Percentiles rank a stretch among this genome's conserved stretches.
phyloP scores from a whole-genome alignment of 2,113 vertebrate genomes.

The Cacatua alba region DNA sequence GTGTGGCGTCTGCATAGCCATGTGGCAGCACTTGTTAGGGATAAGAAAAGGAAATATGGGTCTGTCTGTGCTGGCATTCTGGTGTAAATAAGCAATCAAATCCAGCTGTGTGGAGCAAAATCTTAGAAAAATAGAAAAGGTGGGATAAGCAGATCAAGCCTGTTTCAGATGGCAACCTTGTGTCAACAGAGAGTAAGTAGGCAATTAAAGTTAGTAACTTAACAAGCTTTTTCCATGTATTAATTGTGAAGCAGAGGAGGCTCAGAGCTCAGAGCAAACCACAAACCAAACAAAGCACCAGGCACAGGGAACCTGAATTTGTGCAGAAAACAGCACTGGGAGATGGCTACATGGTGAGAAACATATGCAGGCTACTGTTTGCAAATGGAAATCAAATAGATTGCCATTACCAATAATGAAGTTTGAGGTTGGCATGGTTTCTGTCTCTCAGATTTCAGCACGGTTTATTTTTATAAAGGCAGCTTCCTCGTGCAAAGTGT shows the following conservation, averaged over 20 bases:
- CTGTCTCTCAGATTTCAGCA: conserved; percentile 58
- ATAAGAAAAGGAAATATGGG: neutral
- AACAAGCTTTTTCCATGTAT: conserved; percentile 22
- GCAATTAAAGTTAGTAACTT: conserved; percentile 2
- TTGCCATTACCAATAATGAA: conserved; percentile 58
- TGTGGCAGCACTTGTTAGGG: neutral
- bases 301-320: neutral
- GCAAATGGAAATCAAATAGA: conserved; percentile 48
- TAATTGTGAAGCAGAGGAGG: neutral
- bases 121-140: neutral
- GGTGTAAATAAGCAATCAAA: neutral
- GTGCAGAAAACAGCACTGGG: neutral
- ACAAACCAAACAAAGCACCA: neutral
- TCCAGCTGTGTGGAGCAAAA: neutral
- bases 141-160: neutral
- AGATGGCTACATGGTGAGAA: neutral
- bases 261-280: neutral
- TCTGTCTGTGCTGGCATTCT: neutral
- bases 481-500: neutral
- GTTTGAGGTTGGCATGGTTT: conserved; percentile 39
- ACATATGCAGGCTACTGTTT: conserved; percentile 13
- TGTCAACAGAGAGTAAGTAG: neutral
- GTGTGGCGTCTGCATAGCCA: accelerated
- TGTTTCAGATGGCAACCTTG: neutral
- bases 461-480: conserved; percentile 57